phyloP scores from a whole-genome alignment of 1,140 invertebrate species.

The Drosophila busckii region DNA sequence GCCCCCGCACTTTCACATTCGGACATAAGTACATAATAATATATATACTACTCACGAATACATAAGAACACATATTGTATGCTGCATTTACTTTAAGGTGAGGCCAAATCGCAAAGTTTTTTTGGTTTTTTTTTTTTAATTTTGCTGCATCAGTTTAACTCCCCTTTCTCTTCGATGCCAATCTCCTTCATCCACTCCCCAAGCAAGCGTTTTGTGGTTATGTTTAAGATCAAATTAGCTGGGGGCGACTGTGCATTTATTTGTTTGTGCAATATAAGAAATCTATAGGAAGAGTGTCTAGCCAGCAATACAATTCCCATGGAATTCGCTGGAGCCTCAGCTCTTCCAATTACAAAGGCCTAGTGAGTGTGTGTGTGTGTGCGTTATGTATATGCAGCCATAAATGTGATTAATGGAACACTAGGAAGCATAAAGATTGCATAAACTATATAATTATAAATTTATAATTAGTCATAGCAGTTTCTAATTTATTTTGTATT shows the following conservation, averaged over 20 bases:
- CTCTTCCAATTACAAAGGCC: conserved; percentile 17
- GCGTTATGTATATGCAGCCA: background rate
- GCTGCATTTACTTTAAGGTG: conserved; percentile 45
- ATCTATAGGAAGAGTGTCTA: conserved; percentile 13
- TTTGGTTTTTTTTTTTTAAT: too few relatives aligned
- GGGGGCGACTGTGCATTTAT: conserved; percentile 24
- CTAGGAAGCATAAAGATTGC: too few relatives aligned
- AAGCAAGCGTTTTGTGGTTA: conserved; percentile 26
- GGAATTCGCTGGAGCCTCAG: conserved; percentile 7
- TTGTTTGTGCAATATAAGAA: conserved; percentile 32
- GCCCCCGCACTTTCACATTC: conserved; percentile 4
- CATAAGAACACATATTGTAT: conserved; percentile 10
- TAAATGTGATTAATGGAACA: background rate
- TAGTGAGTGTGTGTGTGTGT: background rate
- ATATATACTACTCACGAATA: conserved; percentile 6
- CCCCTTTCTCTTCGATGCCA: background rate
- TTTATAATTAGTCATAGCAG: too few relatives aligned
- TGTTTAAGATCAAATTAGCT: conserved; percentile 46
- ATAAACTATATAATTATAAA: too few relatives aligned
- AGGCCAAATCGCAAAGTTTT: conserved; percentile 37
- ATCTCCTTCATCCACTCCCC: background rate
- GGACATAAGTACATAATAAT: conserved; percentile 1
- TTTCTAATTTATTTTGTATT: conserved; percentile 1
- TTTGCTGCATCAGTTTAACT: conserved; percentile 12
- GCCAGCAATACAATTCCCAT: conserved; percentile 17